Evolutionary conservation across 2,888 invertebrate genomes (phyloP), one percentile per base, ranked within the genome.

Genomic region (Keiferia lycopersicella): DNA sequence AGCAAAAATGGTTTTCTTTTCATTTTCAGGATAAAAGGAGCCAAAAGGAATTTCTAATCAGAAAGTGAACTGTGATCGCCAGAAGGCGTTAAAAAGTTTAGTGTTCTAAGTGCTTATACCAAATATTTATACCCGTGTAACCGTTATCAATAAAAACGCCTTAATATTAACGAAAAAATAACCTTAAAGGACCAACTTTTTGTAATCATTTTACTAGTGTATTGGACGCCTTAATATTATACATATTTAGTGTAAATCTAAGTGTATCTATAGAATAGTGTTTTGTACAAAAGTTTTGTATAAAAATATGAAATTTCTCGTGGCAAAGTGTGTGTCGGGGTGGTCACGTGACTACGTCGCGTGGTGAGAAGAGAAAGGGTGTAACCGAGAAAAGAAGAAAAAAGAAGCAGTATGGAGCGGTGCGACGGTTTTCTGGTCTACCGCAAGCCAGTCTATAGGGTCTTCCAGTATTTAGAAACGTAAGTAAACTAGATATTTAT

Each of bases 401-500:
- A n/a, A n/a, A n/a, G n/a, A n/a, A 1, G 2, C 22, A 53, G 11
- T 26, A 95, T 95, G 93, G 95, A 95, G 93, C 93, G 95, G 80
- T 95, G 95, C 81, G 95, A 95, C 86, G 95, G 95, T 79, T 95
- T 95, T 89, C 93, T 95, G 86, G 94, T 95, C 92, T 96, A 95
- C 92, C 94, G 95, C 83, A 95, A 95, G 85, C 96, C 96, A 83
- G 95, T 95, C 72, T 96, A 96, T 91, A 93, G 95, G 92, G 95
- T 95, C 83, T 95, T 96, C 92, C 95, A 95, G 93, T 96, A 95
- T 92, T 93, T 96, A 86, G 96, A 96, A 92, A 95, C 95, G 96
- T 96, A 92, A 95, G 95, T 95, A 78, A 66, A 64, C 26, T 60
- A 16, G 16, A 12, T 26, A 6, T 12, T 53, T 22, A 22, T 0